Evolutionary conservation across 2,888 invertebrate genomes (phyloP).

Genomic region (Cantharis flavilabris): DNA sequence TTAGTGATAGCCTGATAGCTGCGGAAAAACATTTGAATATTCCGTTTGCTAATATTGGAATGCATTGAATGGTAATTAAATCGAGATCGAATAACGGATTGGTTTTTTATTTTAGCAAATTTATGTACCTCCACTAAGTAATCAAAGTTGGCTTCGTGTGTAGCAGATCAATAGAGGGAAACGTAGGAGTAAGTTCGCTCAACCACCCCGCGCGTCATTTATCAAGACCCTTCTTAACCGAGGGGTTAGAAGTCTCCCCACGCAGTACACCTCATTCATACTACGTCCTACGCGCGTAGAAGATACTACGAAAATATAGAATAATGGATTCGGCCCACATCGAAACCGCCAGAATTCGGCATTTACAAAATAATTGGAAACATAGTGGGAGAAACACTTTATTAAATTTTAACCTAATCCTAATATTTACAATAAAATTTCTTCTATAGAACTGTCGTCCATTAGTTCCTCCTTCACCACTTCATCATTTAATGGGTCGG

Average conservation of each 20-base stretch:
- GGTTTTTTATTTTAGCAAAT: background rate
- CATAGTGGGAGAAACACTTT: background rate
- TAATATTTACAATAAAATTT: background rate
- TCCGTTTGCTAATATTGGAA: background rate
- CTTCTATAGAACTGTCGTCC: background rate
- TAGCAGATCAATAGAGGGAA: slow-evolving; percentile 23
- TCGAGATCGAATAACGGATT: background rate
- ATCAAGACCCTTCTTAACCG: slow-evolving; percentile 23
- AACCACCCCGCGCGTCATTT: slow-evolving; percentile 30
- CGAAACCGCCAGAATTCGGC: background rate
- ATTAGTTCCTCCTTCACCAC: background rate
- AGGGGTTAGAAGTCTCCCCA: slow-evolving; percentile 12
- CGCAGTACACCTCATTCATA: slow-evolving; percentile 23
- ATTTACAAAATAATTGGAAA: background rate
- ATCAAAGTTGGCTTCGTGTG: slow-evolving; percentile 20
- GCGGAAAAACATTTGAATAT: no score
- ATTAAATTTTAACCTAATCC: background rate
- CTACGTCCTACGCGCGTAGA: slow-evolving; percentile 18
- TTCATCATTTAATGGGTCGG: background rate
- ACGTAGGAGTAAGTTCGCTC: slow-evolving; percentile 15
- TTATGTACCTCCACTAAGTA: slow-evolving; percentile 1
- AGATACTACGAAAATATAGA: slow-evolving; percentile 21
- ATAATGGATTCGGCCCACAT: slow-evolving; percentile 18
- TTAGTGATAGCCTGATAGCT: background rate
- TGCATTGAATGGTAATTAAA: background rate